phyloP scores from a whole-genome alignment of 2,797 vertebrate species.

The Stomatorhinus walkeri region DNA sequence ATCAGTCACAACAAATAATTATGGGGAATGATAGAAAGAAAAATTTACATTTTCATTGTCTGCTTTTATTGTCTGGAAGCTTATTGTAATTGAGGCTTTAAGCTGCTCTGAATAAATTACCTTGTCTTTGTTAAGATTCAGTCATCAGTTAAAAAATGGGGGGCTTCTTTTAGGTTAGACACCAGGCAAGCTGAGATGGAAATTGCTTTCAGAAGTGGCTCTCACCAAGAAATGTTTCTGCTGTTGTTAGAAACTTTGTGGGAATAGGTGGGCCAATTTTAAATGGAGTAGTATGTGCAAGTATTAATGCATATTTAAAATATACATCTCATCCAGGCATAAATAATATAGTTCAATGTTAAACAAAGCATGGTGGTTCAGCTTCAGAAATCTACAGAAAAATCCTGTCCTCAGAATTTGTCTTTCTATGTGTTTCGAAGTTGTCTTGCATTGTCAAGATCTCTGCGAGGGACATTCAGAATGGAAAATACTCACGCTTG shows the following conservation, averaged over 20 bases:
- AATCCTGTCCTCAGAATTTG: not conserved
- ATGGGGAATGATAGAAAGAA: constrained; percentile 84
- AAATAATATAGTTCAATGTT: not conserved
- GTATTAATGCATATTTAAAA: not conserved
- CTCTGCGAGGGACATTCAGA: constrained; percentile 34
- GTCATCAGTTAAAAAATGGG: constrained; percentile 45
- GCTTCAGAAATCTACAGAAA: not conserved
- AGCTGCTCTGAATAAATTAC: constrained; percentile 46
- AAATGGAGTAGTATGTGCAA: not conserved
- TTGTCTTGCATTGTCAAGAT: constrained; percentile 48
- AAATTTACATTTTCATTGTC: constrained; percentile 98
- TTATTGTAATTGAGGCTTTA: constrained; percentile 69
- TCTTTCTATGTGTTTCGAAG: constrained; percentile 48
- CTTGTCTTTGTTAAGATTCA: constrained; percentile 46
- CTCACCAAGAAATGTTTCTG: not conserved
- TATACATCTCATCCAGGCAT: not conserved
- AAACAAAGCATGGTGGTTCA: not conserved
- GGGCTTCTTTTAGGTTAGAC: constrained; percentile 50
- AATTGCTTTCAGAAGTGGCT: not conserved
- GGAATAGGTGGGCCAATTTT: not conserved
- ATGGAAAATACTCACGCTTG: constrained; percentile 48
- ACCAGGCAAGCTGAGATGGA: constrained; percentile 33
- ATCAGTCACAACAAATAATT: constrained; percentile 99
- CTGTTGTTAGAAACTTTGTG: not conserved
- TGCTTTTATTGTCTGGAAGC: constrained; percentile 71